Base-by-base conservation (phyloP, 2,888 invertebrate species). In the Dendrolimus pini region DNA sequence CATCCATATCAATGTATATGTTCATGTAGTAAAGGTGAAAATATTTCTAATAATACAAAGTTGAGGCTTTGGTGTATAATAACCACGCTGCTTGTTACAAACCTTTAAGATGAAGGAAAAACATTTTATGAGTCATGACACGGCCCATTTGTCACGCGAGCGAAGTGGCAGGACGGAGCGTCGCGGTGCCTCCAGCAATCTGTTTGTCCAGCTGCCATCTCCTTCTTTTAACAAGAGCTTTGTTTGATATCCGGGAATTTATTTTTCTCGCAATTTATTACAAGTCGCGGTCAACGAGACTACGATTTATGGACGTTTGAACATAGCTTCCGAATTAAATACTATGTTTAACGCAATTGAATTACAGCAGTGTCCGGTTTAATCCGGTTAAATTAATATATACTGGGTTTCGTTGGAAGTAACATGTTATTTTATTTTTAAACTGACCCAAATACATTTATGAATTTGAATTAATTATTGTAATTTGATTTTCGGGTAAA, bases 201-300 rank as follows among this genome's bases (percentile, higher is more conserved):
- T 85, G 82, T 87, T 86, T 85, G 83, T 81, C 82, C 86, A 85
- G 85, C 85, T 85, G 85, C 81, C 81, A 80, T 80, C 80, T 79
- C 71, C 78, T 82, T 80, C 81, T 83, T 82, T 85, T 82, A 83
- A 85, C 83, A 82, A 82, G 79, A 83, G 82, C 82, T 85, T 83
- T 82, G 77, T 81, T 82, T 82, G 79, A 77, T 77, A 82, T 78
- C 79, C 74, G 72, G 74, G 77, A 78, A 85, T 84, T 81, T 84
- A 83, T 82, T 78, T 78, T 75, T 73, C 71, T 71, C 66, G 72
- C 77, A 78, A 82, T 79, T 79, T 82, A 74, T 78, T 77, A 70
- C 67, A 70, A 66, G 64, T 70, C 68, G 64, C 63, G 67, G 64
- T 62, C 58, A 56, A 62, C 63, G 64, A 68, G 61, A 61, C 64